Evolutionary conservation across 2,888 invertebrate species (phyloP), one percentile per base, ranked within the genome.

Genomic region (Protonemura montana): DNA sequence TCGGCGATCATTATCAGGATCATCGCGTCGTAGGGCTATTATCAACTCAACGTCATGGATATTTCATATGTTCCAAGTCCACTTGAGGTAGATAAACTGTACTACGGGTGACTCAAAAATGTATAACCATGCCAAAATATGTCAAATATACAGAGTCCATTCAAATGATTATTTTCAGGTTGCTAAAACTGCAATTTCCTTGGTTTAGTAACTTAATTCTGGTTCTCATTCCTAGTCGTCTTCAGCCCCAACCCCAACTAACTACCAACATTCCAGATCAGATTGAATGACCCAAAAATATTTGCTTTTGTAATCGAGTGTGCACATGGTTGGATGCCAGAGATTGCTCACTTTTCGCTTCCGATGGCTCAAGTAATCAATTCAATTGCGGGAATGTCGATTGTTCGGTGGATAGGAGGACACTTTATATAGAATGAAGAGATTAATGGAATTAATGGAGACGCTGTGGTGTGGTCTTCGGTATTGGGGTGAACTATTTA

Each of bases 281-380:
- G 59, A 59, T 59, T 59, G 59, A 59, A 59, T 59, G 59, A 59
- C 59, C 59, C 59, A 59, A 59, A 59, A 59, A 59, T 59, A 59
- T 59, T 59, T 59, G 59, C 13, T 59, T 21, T 59, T 59, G 21
- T 59, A 59, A 59, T 59, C 59, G 59, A 59, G 59, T 59, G 59
- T 59, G 59, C 59, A 41, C 6, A 59, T 59, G 59, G 59, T 59
- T 59, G 59, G 59, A 59, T 59, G 13, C 59, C 59, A 59, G 59
- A 21, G 59, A 59, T 59, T 59, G 59, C 59, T 59, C 59, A 59
- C 59, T 59, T 59, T 1, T 59, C 41, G 59, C 21, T 13, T 2
- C 59, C 16, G 2, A 21, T 21, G 59, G 59, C 6, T 10, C 13
- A 59, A 59, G 59, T 59, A 59, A 59, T 59, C 59, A 59, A 59